phyloP scores from a whole-genome alignment of 2,113 vertebrate genomes.

The Saguinus imperator region DNA sequence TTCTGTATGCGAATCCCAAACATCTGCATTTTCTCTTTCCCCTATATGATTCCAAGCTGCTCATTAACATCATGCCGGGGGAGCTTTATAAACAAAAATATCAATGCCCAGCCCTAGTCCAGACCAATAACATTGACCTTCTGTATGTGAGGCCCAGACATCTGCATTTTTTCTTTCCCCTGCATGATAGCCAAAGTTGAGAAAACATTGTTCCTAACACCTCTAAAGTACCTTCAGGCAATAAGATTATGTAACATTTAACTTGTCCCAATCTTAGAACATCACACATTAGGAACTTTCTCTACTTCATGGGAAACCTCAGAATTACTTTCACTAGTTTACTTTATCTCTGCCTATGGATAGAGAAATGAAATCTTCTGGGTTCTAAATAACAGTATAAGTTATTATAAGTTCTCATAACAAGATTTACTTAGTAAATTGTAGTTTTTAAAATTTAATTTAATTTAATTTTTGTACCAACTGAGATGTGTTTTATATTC shows the following conservation, averaged over 20 bases:
- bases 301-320: neutral
- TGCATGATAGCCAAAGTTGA: neutral
- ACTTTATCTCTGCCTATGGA: neutral
- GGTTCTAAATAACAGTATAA: neutral
- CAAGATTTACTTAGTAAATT: neutral
- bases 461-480: too few relatives aligned
- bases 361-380: neutral
- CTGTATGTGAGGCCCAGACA: neutral
- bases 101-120: neutral
- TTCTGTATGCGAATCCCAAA: neutral
- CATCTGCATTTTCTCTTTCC: neutral
- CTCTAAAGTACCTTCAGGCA: neutral
- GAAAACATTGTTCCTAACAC: neutral
- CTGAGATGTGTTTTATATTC: too few relatives aligned
- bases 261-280: neutral
- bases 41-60: neutral
- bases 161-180: neutral
- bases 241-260: neutral
- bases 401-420: neutral
- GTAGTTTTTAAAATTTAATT: too few relatives aligned
- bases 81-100: neutral
- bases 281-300: neutral
- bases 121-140: neutral
- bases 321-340: neutral
- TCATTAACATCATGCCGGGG: neutral